Base-by-base conservation (phyloP, 2,113 vertebrate genomes). In the Paradoxurus hermaphroditus region DNA sequence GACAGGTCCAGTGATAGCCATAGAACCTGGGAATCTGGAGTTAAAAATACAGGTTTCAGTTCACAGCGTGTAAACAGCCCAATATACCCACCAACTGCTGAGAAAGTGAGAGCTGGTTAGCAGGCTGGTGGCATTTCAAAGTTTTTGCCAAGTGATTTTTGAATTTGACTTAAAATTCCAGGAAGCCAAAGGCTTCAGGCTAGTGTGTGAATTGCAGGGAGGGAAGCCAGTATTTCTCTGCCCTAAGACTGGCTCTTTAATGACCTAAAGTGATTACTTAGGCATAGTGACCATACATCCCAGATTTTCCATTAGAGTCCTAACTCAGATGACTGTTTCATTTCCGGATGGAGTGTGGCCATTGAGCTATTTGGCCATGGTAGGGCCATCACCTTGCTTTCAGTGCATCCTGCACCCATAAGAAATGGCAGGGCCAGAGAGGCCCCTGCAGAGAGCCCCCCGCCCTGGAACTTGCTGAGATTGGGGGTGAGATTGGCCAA, bases 181-280 rank as follows among this genome's bases (percentile, higher is more conserved):
- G 44, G 92, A 90, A 93, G 85, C 36, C 67, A 89, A 70, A 89
- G 73, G 15, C 25, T 91, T 91, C 65, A 12, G 39, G 41, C 27
- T 39, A 41, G 51, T 6, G 4, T 63, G 44, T 34, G 56, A 70
- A 67, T 56, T 31, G 34, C 12, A 4, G n/a, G 15, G 68, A 68
- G 39, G 29, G 59, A 68, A 86, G 59, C 8, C 82, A 67, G n/a
- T 41, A 27, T 68, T 46, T 36, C 59, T 46, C 79, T 46, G 56
- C 16, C 59, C 65, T 34, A 8, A 36, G 27, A 53, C 27, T 15
- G 8, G 63, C 77, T 81, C 51, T 90, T 75, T 49, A 73, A 53
- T 4, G 23, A 29, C 2, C 44, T 67, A 49, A 65, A 2, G 1
- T 19, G 83, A 44, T 15, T 16, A 10, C n/a, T 23, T 31, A 51